phyloP scores from a whole-genome alignment of 1,140 invertebrate genomes.

The Diprion similis region DNA sequence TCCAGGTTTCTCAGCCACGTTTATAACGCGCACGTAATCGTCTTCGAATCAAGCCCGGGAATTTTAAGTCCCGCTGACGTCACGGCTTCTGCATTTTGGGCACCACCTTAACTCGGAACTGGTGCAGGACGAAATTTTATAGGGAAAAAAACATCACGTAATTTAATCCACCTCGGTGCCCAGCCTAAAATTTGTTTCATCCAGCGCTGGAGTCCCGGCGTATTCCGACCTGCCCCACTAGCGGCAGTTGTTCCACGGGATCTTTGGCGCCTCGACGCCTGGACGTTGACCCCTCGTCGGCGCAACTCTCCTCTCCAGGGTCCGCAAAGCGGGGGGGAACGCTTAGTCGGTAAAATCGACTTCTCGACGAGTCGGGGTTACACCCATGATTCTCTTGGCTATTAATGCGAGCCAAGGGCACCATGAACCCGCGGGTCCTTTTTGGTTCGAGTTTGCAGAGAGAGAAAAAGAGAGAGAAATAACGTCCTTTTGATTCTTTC shows the following conservation, averaged over 20 bases:
- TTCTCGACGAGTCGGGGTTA: not conserved
- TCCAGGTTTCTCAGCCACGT: no score
- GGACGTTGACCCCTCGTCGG: slow-evolving; percentile 52
- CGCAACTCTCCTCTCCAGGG: not conserved
- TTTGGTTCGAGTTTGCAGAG: not conserved
- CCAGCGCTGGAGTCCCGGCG: not conserved
- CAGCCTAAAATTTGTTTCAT: not conserved
- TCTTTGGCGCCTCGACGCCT: slow-evolving; percentile 53
- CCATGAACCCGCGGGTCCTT: not conserved
- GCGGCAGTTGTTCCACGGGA: slow-evolving; percentile 35
- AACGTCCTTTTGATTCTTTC: not conserved
- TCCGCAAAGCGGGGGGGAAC: not conserved
- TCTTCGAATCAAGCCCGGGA: no score
- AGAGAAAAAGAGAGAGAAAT: not conserved
- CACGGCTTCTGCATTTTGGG: no score
- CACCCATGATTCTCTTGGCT: not conserved
- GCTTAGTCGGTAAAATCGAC: no score
- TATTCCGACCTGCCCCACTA: slow-evolving; percentile 57
- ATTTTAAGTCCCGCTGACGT: no score
- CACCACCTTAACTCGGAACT: no score
- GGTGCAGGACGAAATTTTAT: no score
- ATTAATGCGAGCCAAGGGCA: not conserved
- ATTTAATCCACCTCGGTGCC: not conserved
- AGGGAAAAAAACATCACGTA: not conserved
- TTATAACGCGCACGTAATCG: no score